Base-by-base conservation (phyloP, 2,113 vertebrate species). In the Campylorhamphus procurvoides region DNA sequence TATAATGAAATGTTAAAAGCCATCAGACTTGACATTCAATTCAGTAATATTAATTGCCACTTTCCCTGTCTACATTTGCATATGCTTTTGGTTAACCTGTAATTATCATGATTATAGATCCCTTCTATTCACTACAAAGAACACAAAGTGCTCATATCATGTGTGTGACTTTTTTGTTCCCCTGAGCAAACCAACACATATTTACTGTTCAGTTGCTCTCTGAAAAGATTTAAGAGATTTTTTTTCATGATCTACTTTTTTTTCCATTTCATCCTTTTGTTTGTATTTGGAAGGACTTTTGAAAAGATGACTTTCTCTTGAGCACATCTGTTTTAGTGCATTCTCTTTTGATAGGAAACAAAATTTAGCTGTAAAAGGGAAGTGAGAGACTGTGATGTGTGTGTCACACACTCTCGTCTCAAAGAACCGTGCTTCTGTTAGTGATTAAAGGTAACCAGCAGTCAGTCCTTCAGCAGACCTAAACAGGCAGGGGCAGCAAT, bases 391-490 rank as follows among this genome's bases (percentile, higher is more conserved):
- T 33, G 31, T 27, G n/a, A 25, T 8, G 50, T 49, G 66, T 22
- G 35, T 56, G 42, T 59, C 84, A 40, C 35, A 56, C 42, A 7
- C 12, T 20, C 19, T 20, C 46, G 35, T 59, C 66, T 92, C 0
- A 0, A 83, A 73, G 46, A 83, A 37, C 52, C 2, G 0, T 3
- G 1, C 27, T 93, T 49, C 91, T 92, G 79, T 80, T 93, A 85
- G 83, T 80, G 83, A 92, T 96, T 95, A 92, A 76, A 90, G 40
- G 49, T 56, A 83, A 68, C 37, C 58, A 79, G 62, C 56, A 72
- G 40, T 25, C 58, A 68, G 44, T 33, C 44, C 39, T 83, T 90
- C 6, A 10, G 49, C 35, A 52, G 53, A 40, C 64, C 62, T 81
- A 73, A 88, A 42, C 14, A 92, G 58, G 44, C 83, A 76, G 33